Conservation (phyloP, 2,797 vertebrate genomes). For the Neoniphon sammara region DNA sequence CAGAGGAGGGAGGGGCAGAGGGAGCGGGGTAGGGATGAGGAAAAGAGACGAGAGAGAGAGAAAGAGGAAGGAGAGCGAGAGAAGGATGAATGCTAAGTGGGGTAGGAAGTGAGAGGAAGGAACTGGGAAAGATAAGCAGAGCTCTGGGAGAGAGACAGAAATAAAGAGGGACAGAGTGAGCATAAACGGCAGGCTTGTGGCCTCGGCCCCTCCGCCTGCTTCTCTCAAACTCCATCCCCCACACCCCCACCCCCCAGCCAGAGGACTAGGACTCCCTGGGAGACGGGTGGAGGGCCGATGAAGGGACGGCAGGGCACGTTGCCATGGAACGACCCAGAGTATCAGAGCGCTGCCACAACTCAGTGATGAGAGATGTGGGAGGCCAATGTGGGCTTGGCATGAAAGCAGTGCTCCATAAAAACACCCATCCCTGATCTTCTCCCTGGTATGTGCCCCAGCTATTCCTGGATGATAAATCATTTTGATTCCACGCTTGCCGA, state of each 20-base stretch:
- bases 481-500: slow-evolving; percentile 69
- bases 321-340: slow-evolving; percentile 54
- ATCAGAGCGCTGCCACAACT: slow-evolving; percentile 51
- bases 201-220: neutral
- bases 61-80: slow-evolving; percentile 23
- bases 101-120: slow-evolving; percentile 46
- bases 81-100: slow-evolving; percentile 44
- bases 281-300: slow-evolving; percentile 41
- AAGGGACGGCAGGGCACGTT: slow-evolving; percentile 41
- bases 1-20: slow-evolving; percentile 37
- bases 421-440: slow-evolving; percentile 56
- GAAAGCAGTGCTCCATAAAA: slow-evolving; percentile 41
- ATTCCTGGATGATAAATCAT: slow-evolving; percentile 78
- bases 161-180: slow-evolving; percentile 14
- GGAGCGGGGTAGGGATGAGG: slow-evolving; percentile 39
- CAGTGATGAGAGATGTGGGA: slow-evolving; percentile 63
- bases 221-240: slow-evolving; percentile 5
- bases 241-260: neutral
- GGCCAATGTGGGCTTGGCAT: slow-evolving; percentile 70
- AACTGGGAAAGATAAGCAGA: slow-evolving; percentile 14
- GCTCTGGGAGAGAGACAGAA: neutral
- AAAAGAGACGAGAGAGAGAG: slow-evolving; percentile 42
- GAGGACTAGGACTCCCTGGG: slow-evolving; percentile 33
- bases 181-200: neutral
- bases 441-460: slow-evolving; percentile 65